phyloP scores from a whole-genome alignment of 2,113 vertebrate genomes.

The Astatotilapia flaviijosephi region DNA sequence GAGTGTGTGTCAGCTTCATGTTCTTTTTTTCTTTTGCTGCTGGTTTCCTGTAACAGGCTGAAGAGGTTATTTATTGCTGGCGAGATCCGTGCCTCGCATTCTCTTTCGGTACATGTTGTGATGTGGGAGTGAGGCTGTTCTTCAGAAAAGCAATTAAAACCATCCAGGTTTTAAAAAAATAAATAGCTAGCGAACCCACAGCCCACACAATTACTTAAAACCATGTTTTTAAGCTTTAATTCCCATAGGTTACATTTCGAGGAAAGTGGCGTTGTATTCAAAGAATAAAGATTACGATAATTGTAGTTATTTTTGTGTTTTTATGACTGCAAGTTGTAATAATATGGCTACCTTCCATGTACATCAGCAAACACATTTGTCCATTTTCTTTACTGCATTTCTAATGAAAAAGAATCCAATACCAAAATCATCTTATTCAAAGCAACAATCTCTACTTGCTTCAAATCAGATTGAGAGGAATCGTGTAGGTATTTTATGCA shows the following conservation, averaged over 20 bases:
- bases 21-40: not conserved
- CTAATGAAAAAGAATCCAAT: not conserved
- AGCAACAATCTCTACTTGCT: not conserved
- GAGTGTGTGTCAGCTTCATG: not conserved
- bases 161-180: not conserved
- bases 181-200: not conserved
- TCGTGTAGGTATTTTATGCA: not conserved
- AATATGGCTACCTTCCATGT: not conserved
- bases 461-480: not conserved
- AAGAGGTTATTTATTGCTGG: constrained; percentile 60
- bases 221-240: not conserved
- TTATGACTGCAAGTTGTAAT: not conserved
- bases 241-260: not conserved
- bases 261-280: not conserved
- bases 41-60: constrained; percentile 45
- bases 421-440: not conserved
- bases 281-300: not conserved
- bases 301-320: not conserved
- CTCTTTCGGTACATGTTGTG: constrained; percentile 59
- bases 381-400: not conserved
- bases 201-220: not conserved
- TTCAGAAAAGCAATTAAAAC: constrained; percentile 64
- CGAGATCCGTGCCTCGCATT: constrained; percentile 56
- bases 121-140: constrained; percentile 65
- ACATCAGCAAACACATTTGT: not conserved